These are phyloP conservation scores for Leucopsar rothschildi DNA, from an alignment of 2,113 vertebrate species.

Conservation along the genomic window DNA sequence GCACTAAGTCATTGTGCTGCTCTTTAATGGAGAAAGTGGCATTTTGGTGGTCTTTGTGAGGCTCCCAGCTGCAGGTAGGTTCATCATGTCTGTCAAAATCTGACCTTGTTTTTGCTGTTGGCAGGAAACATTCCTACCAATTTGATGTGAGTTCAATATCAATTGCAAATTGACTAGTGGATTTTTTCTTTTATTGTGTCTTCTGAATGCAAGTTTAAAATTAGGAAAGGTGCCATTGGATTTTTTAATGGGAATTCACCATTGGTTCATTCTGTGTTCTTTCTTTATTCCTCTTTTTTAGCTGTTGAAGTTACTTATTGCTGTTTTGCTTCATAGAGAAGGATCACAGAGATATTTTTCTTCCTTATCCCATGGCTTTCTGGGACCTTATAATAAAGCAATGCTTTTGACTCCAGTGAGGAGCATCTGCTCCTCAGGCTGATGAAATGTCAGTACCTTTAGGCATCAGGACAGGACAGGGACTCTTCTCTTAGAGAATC, in stretches of 20 bases:
- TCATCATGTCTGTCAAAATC: neutral
- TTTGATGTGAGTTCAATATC: neutral
- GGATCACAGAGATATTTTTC: neutral
- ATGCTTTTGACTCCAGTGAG: neutral
- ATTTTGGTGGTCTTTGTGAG: neutral
- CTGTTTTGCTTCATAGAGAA: neutral
- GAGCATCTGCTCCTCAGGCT: neutral
- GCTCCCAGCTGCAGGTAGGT: neutral
- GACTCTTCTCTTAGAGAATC: neutral
- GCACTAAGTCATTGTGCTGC: neutral
- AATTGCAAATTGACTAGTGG: neutral
- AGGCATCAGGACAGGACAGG: neutral
- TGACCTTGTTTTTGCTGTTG: neutral
- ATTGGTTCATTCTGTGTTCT: conserved; percentile 24
- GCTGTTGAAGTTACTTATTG: neutral
- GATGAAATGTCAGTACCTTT: neutral
- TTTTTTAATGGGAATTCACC: conserved; percentile 35
- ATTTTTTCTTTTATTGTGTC: neutral
- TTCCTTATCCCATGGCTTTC: neutral
- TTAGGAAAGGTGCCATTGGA: neutral
- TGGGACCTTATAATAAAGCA: neutral
- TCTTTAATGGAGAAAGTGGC: neutral
- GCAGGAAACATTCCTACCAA: neutral
- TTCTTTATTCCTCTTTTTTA: neutral
- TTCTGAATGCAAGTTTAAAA: neutral